Base-by-base conservation (phyloP, 2,797 vertebrate species). In the Sebastes matsubarae region DNA sequence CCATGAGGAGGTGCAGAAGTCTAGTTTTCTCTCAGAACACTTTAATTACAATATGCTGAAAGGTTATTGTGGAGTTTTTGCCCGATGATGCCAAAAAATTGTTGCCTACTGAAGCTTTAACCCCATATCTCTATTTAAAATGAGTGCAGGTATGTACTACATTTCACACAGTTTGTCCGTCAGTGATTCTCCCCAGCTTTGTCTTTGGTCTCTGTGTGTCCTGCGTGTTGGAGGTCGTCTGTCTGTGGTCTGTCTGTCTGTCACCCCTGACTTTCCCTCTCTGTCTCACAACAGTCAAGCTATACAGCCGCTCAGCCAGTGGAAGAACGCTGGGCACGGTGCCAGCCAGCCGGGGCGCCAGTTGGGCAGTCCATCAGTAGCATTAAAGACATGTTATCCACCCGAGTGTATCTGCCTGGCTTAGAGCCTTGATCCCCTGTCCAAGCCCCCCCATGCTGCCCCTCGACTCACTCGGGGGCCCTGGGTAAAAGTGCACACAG, bases 361-460 rank as follows among this genome's bases (percentile, higher is more conserved):
- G 90, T 93, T 90, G 88, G 89, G 82, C 90, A 83, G 90, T 88
- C 89, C 91, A 89, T 93, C 93, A 93, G 85, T 81, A 87, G 84
- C 87, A 86, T 90, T 92, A 93, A 91, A 93, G 92, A 92, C 91
- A 91, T 88, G 88, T 89, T 91, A 90, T 91, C 90, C 91, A 91
- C 79, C 84, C 77, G 61, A 89, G 86, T 94, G 85, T 87, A 89
- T 90, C 89, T 69, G 64, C 78, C 88, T 90, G 92, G 91, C 89
- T 87, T 88, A 87, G 30, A 82, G 86, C 85, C 85, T 83, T 91
- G 89, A 94, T 90, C 87, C 88, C 88, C 86, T 82, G 89, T 85
- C 77, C 55, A 4, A 77, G 42, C 81, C 87, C 68, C 85, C 72
- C 74, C 77, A 81, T 63, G 38, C 78, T 72, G 77, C 75, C 86